Base-by-base conservation (phyloP, 2,888 invertebrate species). In the Chesias legatella region DNA sequence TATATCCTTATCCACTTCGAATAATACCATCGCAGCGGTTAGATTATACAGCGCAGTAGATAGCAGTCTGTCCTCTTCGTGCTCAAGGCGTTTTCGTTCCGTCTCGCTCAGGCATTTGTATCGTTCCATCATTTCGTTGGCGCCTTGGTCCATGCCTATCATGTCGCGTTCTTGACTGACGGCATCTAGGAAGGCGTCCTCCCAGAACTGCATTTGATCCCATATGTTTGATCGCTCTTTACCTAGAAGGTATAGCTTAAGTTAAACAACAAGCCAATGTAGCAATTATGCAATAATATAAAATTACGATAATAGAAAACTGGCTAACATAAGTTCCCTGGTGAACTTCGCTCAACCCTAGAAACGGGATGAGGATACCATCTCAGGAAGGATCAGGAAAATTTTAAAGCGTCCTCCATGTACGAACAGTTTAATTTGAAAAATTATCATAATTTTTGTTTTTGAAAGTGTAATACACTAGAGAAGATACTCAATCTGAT, bases 131-230 rank as follows among this genome's bases (percentile, higher is more conserved):
- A 99, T 98, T 88, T 98, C 98, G 38, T 95, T 93, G 22, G 98
- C 98, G 10, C 98, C 98, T 75, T 99, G 99, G 88, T 99, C 99
- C 98, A 99, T 98, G 37, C 99, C 98, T 57, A 99, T 96, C 92
- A 99, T 97, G 70, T 99, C 99, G 10, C 99, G 90, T 74, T 99
- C 99, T 78, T 99, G 99, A 27, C 93, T 93, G 1, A 99, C 99
- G 0, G 99, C 98, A 83, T 99, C 99, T 39, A 99, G 88, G 73
- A 99, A 99, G 0, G 98, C 95, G 74, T 99, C 99, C 76, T 99
- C 99, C 99, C 99, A 99, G 82, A 99, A 99, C 70, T 98, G 97
- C 95, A 98, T 97, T 89, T 99, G 98, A 80, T 99, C 98, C 99
- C 99, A 99, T 20, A 99, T 83, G 39, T 92, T 91, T 1, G 95